Evolutionary conservation across 1,140 invertebrate species (phyloP), one percentile per base, ranked within the genome.

Genomic region (Pogonomyrmex californicus): DNA sequence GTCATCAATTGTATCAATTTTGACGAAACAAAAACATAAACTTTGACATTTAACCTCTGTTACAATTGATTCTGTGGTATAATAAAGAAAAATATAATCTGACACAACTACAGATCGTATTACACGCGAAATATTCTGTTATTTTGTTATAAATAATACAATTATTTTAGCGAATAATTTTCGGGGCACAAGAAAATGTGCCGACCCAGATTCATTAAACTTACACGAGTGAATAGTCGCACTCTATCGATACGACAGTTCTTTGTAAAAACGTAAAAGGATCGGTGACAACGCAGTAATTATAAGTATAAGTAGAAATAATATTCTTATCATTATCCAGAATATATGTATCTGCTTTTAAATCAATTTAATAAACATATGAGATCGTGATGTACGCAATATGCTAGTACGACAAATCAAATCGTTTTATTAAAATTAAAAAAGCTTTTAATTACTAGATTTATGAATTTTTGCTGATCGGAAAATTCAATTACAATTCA

Each of bases 401-500:
- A 23, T 23, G 23, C 23, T 23, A 23, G 23, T 23, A 23, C 23
- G 23, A 23, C 23, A 23, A 23, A 23, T 23, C 23, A 23, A 23
- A 23, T 23, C 23, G 23, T 23, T 23, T 23, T 33, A 75, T 36
- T 41, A 41, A 9, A 30, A 58, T 4, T 1, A 58, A 54, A 41
- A 14, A 14, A 1, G 23, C 23, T 23, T 58, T 44, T 17, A 30
- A 60, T 76, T 60, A 58, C 0, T 38, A 23, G 9, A 60, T 12
- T 23, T 2, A 47, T 44, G 0, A 71, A 47, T n/a, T 6, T 3
- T 41, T 30, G 9, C 9, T 47, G 0, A n/a, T 14, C 1, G 4
- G 4, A 79, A 54, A 81, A 66, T 33, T 44, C 4, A 73, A 60
- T 82, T 73, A 60, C 38, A 30, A 56, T 68, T 56, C 2, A 70